A percentile compares a stretch with the other conserved stretches of the same genome.
Conservation (phyloP, 2,113 vertebrate species). For the Neopipo cinnamomea region DNA sequence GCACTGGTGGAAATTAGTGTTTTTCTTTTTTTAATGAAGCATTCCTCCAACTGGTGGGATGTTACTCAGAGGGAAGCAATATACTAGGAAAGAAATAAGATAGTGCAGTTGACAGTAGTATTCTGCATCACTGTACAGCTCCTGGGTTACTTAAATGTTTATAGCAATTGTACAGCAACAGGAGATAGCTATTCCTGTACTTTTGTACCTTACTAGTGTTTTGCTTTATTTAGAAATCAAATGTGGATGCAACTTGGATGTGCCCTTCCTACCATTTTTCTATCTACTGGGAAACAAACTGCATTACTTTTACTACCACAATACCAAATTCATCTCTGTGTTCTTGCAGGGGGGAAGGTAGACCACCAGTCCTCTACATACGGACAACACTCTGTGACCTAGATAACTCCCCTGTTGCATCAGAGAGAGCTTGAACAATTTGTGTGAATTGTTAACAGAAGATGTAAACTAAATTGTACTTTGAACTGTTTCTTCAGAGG, state of each 20-base stretch:
- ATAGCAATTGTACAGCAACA: background rate
- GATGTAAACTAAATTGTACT: background rate
- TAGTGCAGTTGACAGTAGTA: background rate
- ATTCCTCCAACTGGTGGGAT: background rate
- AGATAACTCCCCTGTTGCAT: background rate
- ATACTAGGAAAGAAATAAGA: background rate
- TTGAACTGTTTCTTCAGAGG: background rate
- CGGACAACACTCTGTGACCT: background rate
- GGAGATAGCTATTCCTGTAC: background rate
- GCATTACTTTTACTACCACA: background rate
- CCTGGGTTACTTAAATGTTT: background rate
- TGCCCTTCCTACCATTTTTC: background rate
- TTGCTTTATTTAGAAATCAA: background rate
- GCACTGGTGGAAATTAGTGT: background rate
- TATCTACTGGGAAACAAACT: background rate
- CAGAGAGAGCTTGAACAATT: background rate
- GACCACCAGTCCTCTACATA: background rate
- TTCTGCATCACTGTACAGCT: background rate
- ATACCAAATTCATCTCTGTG: background rate
- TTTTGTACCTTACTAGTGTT: background rate
- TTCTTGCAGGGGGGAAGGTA: background rate
- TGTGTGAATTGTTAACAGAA: background rate
- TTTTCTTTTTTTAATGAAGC: background rate
- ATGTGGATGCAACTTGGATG: accelerated
- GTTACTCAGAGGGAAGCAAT: background rate